Evolutionary conservation across 2,113 vertebrate species (phyloP).

Genomic region (Sakesphorus luctuosus): DNA sequence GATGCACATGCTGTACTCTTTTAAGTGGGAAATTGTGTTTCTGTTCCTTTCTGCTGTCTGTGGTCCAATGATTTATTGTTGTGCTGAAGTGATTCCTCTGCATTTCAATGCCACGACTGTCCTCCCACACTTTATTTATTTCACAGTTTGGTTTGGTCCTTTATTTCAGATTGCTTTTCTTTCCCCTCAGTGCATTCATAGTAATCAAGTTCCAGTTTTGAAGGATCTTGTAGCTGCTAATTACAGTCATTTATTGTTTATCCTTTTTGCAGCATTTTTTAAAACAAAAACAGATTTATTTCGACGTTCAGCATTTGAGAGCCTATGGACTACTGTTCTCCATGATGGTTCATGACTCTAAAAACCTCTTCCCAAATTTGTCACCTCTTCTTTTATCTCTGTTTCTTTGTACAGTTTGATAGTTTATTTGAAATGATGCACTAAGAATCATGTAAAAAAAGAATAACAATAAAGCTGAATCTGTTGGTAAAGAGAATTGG

Average conservation of each 20-base stretch:
- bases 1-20: slow-evolving; percentile 9
- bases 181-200: slow-evolving; percentile 31
- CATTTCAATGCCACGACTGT: slow-evolving; percentile 19
- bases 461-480: slow-evolving; percentile 90
- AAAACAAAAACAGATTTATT: slow-evolving; percentile 37
- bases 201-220: slow-evolving; percentile 68
- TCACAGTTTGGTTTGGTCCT: neutral
- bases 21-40: slow-evolving; percentile 40
- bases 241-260: slow-evolving; percentile 58
- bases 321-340: slow-evolving; percentile 53
- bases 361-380: slow-evolving; percentile 53
- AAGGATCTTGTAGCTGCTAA: slow-evolving; percentile 74
- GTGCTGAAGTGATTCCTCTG: slow-evolving; percentile 45
- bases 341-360: slow-evolving; percentile 48
- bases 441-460: slow-evolving; percentile 81
- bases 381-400: slow-evolving; percentile 63
- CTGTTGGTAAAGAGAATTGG: slow-evolving; percentile 88
- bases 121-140: slow-evolving; percentile 53
- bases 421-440: slow-evolving; percentile 73
- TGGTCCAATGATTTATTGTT: slow-evolving; percentile 47
- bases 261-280: slow-evolving; percentile 67
- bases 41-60: slow-evolving; percentile 56
- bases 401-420: slow-evolving; percentile 73
- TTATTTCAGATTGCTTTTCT: slow-evolving; percentile 26
- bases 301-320: slow-evolving; percentile 12